Evolutionary conservation across 2,113 vertebrate genomes (phyloP).

Genomic region (Amazona vittata): DNA sequence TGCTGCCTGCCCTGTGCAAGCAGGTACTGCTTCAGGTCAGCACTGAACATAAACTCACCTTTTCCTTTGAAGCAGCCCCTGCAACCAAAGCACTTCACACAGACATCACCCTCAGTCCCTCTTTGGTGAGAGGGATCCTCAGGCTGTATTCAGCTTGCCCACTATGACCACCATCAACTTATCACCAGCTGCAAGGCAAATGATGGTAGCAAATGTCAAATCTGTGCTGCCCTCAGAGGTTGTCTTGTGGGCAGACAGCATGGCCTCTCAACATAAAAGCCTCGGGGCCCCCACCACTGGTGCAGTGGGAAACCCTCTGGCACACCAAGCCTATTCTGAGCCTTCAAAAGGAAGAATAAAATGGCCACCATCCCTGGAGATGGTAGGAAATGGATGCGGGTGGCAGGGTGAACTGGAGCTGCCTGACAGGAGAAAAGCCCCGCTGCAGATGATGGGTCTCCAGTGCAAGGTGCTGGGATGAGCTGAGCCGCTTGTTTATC

Average conservation of each 20-base stretch:
- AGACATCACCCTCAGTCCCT: neutral
- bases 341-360: neutral
- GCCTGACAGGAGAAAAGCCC: neutral
- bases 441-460: neutral
- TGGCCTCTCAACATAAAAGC: neutral
- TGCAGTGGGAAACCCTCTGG: neutral
- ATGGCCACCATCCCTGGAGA: neutral
- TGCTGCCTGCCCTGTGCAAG: fast-evolving
- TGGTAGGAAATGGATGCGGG: neutral
- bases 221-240: neutral
- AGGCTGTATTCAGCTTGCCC: neutral
- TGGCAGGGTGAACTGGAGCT: neutral
- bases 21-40: fast-evolving
- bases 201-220: neutral
- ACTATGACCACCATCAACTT: neutral
- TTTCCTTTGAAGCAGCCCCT: neutral
- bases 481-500: neutral
- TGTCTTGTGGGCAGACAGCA: neutral
- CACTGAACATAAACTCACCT: neutral
- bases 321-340: neutral
- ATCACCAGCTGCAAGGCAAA: neutral
- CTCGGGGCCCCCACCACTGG: fast-evolving
- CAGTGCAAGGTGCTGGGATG: neutral
- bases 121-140: neutral
- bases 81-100: neutral